phyloP scores from a whole-genome alignment of 2,113 vertebrate genomes.

The Tretioscincus oriximinensis region DNA sequence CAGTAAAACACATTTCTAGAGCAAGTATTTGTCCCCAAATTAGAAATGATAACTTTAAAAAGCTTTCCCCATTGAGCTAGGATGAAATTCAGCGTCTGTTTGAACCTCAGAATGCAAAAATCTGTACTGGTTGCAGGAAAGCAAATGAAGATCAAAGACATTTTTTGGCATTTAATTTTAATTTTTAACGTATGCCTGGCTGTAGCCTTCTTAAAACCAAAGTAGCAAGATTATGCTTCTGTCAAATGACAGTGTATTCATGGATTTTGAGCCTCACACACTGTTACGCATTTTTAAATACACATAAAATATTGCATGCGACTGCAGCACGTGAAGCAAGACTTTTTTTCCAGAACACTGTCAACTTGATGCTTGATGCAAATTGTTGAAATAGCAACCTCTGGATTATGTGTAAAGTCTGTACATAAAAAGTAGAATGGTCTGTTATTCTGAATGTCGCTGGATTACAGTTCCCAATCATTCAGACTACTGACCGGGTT shows the following conservation, averaged over 20 bases:
- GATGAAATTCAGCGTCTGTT: neutral
- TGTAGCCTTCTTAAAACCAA: constrained; percentile 1
- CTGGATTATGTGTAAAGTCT: neutral
- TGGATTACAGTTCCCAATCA: too few species aligned
- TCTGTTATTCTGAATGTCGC: neutral
- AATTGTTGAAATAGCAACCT: neutral
- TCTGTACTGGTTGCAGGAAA: constrained; percentile 8
- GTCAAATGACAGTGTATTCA: neutral
- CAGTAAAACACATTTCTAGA: neutral
- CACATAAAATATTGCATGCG: too few species aligned
- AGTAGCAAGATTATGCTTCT: neutral
- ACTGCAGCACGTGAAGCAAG: fast-evolving
- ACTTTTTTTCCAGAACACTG: fast-evolving
- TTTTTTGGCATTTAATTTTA: neutral
- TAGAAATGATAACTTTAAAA: neutral
- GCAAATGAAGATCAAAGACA: constrained; percentile 16
- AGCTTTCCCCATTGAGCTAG: neutral
- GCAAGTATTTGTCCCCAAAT: neutral
- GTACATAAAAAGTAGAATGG: neutral
- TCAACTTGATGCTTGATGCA: neutral
- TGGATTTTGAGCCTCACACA: neutral
- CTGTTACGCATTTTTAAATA: neutral
- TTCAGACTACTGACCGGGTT: too few species aligned
- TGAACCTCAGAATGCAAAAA: constrained; percentile 27
- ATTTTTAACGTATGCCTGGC: neutral